These are phyloP conservation scores for Rhamphomyia laevipes DNA, from an alignment of 2,888 invertebrate species.

Conservation along the genomic window DNA sequence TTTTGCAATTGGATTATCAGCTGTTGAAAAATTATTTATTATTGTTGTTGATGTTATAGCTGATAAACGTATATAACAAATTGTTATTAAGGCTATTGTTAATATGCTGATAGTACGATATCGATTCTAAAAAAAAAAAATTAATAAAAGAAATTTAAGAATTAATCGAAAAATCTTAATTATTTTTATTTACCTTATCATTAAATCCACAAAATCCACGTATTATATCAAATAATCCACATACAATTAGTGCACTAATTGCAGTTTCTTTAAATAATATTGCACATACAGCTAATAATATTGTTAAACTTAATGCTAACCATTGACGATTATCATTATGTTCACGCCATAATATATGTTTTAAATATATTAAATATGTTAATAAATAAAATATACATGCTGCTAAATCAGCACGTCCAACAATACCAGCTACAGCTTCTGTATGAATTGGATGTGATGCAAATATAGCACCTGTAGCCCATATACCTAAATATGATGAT, in stretches of 20 bases:
- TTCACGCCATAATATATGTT: slow-evolving; percentile 59
- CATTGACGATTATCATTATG: slow-evolving; percentile 38
- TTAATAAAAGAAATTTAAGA: background rate
- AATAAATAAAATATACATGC: slow-evolving; percentile 84
- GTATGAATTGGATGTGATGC: slow-evolving; percentile 94
- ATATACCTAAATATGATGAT: slow-evolving; percentile 55
- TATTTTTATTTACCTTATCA: slow-evolving; percentile 44
- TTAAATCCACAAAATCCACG: slow-evolving; percentile 38
- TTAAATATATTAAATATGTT: slow-evolving; percentile 74
- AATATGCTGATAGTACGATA: slow-evolving; percentile 59
- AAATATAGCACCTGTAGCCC: slow-evolving; percentile 74
- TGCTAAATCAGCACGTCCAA: slow-evolving; percentile 88
- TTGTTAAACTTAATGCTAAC: slow-evolving; percentile 49
- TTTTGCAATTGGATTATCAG: slow-evolving; percentile 93
- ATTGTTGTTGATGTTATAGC: slow-evolving; percentile 51
- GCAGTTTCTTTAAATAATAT: slow-evolving; percentile 94
- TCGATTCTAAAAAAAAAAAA: slow-evolving; percentile 46
- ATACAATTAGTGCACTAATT: slow-evolving; percentile 80
- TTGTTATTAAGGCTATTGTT: slow-evolving; percentile 50
- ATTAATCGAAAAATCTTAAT: background rate
- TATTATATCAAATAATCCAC: slow-evolving; percentile 76
- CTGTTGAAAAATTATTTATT: slow-evolving; percentile 65
- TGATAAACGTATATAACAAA: slow-evolving; percentile 65
- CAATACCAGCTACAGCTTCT: slow-evolving; percentile 91
- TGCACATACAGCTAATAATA: slow-evolving; percentile 61